These are phyloP conservation scores for Augochlora pura DNA, from an alignment of 1,140 invertebrate genomes.

Conservation along the genomic window DNA sequence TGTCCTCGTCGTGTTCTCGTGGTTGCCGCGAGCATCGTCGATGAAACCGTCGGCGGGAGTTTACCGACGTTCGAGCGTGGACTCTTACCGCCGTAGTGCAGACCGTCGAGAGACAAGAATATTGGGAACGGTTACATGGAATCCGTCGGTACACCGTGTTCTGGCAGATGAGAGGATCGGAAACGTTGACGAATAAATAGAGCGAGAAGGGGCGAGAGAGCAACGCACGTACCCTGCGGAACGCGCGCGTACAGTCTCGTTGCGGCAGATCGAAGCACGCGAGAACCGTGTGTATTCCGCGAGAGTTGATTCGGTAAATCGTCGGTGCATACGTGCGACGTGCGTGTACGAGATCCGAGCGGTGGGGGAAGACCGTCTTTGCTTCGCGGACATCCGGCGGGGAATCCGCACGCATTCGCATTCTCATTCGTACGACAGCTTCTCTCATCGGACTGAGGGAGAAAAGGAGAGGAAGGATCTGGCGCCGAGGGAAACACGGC, in stretches of 20 bases:
- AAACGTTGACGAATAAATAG: conserved; percentile 46
- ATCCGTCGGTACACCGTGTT: conserved; percentile 14
- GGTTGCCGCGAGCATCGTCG: conserved; percentile 37
- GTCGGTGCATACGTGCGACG: conserved; percentile 29
- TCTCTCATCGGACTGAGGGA: conserved; percentile 43
- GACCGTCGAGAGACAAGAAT: neutral
- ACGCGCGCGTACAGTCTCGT: conserved; percentile 33
- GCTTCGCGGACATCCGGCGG: conserved; percentile 52
- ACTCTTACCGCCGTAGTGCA: conserved; percentile 8
- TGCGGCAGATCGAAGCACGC: conserved; percentile 42
- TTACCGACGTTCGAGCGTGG: conserved; percentile 25
- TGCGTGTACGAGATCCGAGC: conserved; percentile 22
- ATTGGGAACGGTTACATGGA: conserved; percentile 21
- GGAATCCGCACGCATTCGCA: conserved; percentile 48
- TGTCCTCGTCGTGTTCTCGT: conserved; percentile 9
- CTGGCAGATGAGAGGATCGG: conserved; percentile 19
- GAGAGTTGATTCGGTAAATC: conserved; percentile 11
- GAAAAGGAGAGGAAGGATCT: conserved; percentile 32
- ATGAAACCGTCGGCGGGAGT: conserved; percentile 49
- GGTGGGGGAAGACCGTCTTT: conserved; percentile 38
- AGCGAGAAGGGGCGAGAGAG: conserved; percentile 21
- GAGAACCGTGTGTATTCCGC: conserved; percentile 33
- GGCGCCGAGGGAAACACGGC: conserved; percentile 29
- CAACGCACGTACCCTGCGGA: conserved; percentile 19
- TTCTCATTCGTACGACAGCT: conserved; percentile 38